These are phyloP conservation scores for Musca domestica DNA, from an alignment of 1,140 invertebrate species.

Conservation along the genomic window DNA sequence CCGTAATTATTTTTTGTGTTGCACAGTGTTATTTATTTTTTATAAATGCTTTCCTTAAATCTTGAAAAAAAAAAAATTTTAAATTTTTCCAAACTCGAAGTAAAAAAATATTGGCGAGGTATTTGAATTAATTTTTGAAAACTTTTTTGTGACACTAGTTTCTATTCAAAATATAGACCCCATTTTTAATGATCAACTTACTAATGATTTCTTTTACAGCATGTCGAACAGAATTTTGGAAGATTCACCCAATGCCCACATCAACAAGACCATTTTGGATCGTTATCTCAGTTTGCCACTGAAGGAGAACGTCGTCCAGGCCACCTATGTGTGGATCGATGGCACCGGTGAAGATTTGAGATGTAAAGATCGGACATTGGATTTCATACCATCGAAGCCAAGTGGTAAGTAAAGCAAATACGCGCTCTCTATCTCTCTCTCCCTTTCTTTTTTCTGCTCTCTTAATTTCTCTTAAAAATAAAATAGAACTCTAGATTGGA, in stretches of 20 bases:
- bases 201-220: conserved; percentile 35
- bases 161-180: neutral
- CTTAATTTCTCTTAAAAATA: too few species aligned
- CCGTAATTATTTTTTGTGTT: too few species aligned
- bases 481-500: too few species aligned
- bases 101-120: neutral
- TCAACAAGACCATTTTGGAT: conserved; percentile 66
- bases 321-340: conserved; percentile 88
- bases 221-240: conserved; percentile 52
- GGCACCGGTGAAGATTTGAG: conserved; percentile 78
- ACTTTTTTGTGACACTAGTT: neutral
- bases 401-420: conserved; percentile 58
- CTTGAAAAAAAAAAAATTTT: too few species aligned
- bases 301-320: conserved; percentile 67
- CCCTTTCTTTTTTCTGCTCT: too few species aligned
- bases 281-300: conserved; percentile 71
- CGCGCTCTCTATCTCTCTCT: neutral
- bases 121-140: neutral
- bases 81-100: too few species aligned
- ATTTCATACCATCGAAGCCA: conserved; percentile 65
- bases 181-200: neutral
- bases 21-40: too few species aligned
- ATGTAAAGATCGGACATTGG: conserved; percentile 76
- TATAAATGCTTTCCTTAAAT: too few species aligned
- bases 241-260: conserved; percentile 58